Percentiles rank a stretch among this genome's conserved stretches.
Evolutionary conservation across 2,797 vertebrate species (phyloP).

Genomic region (Danio tinwini): DNA sequence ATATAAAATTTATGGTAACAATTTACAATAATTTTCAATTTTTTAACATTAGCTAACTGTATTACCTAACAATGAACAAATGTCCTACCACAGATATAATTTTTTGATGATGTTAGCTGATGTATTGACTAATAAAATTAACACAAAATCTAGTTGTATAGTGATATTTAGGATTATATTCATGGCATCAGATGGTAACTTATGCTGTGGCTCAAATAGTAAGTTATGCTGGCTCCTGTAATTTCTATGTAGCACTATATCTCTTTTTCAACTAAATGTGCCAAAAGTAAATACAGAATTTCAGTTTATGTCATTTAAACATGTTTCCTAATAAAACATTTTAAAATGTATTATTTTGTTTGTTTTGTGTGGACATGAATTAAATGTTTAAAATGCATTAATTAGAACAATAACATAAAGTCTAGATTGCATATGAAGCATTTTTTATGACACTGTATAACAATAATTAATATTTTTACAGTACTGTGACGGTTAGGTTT

Average conservation of each 20-base stretch:
- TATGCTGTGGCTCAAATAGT: not conserved
- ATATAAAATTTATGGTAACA: not conserved
- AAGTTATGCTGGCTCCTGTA: not conserved
- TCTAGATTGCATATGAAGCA: too few species aligned
- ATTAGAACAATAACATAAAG: too few species aligned
- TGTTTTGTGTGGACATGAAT: too few species aligned
- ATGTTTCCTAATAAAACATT: too few species aligned
- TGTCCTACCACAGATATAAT: not conserved
- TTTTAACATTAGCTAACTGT: not conserved
- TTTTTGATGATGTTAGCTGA: not conserved
- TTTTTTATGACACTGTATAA: too few species aligned
- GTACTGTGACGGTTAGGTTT: too few species aligned
- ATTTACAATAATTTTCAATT: not conserved
- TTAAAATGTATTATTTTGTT: too few species aligned
- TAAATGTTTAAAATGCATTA: too few species aligned
- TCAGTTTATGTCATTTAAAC: not conserved
- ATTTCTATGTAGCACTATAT: not conserved
- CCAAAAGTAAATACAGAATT: not conserved
- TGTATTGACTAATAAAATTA: too few species aligned
- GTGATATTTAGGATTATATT: not conserved
- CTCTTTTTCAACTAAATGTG: not conserved
- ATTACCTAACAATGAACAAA: not conserved
- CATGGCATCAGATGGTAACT: not conserved
- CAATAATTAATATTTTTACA: too few species aligned
- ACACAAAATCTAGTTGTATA: not conserved